Evolutionary conservation across 2,888 invertebrate genomes (phyloP), one percentile per base, ranked within the genome.

Genomic region (Perdita meconis): DNA sequence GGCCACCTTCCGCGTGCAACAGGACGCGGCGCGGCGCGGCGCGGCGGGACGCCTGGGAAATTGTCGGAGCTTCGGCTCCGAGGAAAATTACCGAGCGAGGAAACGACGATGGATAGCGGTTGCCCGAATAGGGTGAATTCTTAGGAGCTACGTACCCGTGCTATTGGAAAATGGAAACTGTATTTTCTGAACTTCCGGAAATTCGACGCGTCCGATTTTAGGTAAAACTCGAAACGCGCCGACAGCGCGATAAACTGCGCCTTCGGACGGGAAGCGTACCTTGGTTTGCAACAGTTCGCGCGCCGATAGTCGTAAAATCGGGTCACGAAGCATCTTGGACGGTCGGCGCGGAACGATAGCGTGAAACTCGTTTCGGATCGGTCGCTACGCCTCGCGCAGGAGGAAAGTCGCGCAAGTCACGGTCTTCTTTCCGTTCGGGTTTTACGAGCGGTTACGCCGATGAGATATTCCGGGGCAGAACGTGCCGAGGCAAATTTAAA

Each of bases 241-340:
- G 22, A 22, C 19, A 19, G 47, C 47, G 10, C 22, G 22, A 19
- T 1, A 34, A n/a, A 66, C 57, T 55, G 59, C 40, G 55, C 12
- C 50, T 24, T n/a, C 26, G 13, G 12, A 47, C 16, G 40, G n/a
- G n/a, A n/a, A 6, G 53, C 44, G 42, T 19, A 12, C 26, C 16
- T 42, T 47, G 38, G 44, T 53, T 77, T 34, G 67, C 53, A 75
- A 74, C 74, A 55, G 55, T 60, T 60, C 47, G 30, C 44, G 63
- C 51, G 22, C 40, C 61, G 69, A 68, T 47, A 57, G 40, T 12
- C 56, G 55, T 16, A 36, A 51, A 68, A 72, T 44, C 36, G 50
- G 61, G 68, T 75, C 71, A 65, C 60, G 51, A n/a, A 72, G 66
- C 76, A 79, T 53, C 61, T 71, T 74, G 56, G 64, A 63, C 70